A percentile compares a stretch with the other conserved stretches of the same genome.
phyloP scores from a whole-genome alignment of 35 echinoderm and acorn worm species.

The Eucidaris tribuloides region DNA sequence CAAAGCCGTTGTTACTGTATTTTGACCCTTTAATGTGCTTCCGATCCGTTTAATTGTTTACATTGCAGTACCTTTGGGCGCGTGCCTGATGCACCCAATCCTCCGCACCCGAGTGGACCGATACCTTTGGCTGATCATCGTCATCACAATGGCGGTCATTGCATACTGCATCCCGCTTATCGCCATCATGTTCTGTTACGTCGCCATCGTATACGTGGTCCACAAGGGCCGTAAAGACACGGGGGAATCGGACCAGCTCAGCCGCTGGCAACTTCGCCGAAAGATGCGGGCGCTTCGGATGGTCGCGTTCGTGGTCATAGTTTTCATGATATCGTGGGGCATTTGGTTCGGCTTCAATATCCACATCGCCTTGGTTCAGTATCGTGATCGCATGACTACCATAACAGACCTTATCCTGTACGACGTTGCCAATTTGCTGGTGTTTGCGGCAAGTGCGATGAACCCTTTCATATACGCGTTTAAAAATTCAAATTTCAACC shows the following conservation, averaged over 20 bases:
- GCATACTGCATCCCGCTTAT: background rate
- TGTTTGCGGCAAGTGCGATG: background rate
- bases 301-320: background rate
- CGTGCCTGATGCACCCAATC: background rate
- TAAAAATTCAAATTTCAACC: background rate
- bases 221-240: background rate
- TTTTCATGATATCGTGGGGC: background rate
- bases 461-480: background rate
- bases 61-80: too few species aligned
- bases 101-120: background rate
- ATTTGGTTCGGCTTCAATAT: background rate
- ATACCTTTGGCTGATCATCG: background rate
- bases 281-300: constrained; percentile 4
- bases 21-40: too few species aligned
- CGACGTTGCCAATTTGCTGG: background rate
- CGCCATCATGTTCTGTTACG: background rate
- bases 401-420: background rate
- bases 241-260: background rate
- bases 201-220: background rate
- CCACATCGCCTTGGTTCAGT: background rate
- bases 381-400: background rate
- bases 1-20: too few species aligned
- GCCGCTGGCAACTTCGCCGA: background rate
- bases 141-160: background rate
- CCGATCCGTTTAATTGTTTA: too few species aligned